phyloP scores from a whole-genome alignment of 2,797 vertebrate genomes.

The Micropoecilia bifurca region DNA sequence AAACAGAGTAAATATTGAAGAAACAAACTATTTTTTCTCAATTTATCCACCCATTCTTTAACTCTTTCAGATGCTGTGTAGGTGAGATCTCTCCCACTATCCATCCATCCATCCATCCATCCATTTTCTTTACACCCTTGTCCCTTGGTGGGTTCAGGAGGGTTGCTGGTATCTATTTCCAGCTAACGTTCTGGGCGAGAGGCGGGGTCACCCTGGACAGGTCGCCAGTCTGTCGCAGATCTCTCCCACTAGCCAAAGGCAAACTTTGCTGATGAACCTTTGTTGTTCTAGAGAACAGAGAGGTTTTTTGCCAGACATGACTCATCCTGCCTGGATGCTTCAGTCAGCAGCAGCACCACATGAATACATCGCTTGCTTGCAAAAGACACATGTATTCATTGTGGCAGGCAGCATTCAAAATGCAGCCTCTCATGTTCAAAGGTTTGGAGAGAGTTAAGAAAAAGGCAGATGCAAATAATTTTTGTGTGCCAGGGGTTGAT shows the following conservation, averaged over 20 bases:
- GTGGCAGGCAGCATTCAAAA: background rate
- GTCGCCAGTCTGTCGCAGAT: too few species aligned
- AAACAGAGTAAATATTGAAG: background rate
- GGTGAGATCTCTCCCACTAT: background rate
- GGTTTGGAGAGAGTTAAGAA: background rate
- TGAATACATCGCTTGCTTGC: background rate
- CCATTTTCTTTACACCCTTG: too few species aligned
- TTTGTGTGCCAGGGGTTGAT: background rate
- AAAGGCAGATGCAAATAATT: background rate
- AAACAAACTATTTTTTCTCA: background rate
- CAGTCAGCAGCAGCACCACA: background rate
- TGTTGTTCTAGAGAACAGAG: background rate
- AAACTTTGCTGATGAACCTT: background rate
- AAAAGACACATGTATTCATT: background rate
- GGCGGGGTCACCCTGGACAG: too few species aligned
- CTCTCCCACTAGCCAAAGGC: background rate
- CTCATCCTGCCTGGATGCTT: slow-evolving; percentile 7
- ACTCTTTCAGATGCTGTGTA: background rate
- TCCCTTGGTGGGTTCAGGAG: too few species aligned
- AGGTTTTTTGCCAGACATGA: background rate
- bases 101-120: too few species aligned
- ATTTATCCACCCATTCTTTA: background rate
- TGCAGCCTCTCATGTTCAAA: background rate
- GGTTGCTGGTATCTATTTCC: too few species aligned
- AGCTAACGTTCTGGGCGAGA: too few species aligned